Evolutionary conservation across 2,797 vertebrate species (phyloP).

Genomic region (Micropoecilia bifurca): DNA sequence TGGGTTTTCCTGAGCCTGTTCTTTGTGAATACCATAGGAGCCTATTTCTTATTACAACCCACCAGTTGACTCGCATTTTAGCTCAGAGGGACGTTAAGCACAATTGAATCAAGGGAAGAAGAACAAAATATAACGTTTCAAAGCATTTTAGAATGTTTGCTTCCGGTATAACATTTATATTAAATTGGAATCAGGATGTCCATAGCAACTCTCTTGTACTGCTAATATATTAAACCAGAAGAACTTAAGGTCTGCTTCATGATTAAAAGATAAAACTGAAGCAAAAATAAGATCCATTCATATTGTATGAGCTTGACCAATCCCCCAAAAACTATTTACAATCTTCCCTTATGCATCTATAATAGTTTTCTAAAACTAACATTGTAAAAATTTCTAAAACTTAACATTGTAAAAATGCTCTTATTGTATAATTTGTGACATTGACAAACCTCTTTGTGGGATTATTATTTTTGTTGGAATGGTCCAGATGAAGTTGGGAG

Average conservation of each 20-base stretch:
- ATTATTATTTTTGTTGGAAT: too few species aligned
- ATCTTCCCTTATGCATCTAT: not conserved
- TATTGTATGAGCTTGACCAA: not conserved
- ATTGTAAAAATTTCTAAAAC: not conserved
- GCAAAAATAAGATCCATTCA: not conserved
- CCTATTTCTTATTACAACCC: constrained; percentile 7
- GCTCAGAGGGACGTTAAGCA: constrained; percentile 6
- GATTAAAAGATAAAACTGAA: not conserved
- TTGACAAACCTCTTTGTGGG: not conserved
- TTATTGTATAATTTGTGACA: not conserved
- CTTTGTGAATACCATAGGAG: constrained; percentile 12
- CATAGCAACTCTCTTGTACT: not conserved
- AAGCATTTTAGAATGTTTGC: not conserved
- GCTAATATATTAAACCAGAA: not conserved
- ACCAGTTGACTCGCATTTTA: constrained; percentile 12
- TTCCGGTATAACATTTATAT: not conserved
- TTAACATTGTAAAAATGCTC: not conserved
- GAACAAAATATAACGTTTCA: not conserved
- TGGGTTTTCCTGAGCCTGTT: constrained; percentile 18
- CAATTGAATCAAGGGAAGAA: not conserved
- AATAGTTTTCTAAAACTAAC: not conserved
- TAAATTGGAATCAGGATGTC: not conserved
- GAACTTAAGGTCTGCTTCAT: not conserved
- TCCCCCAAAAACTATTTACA: not conserved
- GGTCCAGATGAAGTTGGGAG: too few species aligned